Evolutionary conservation across 37 sponge, comb jelly and placozoan species (phyloP).

Genomic region (Haliclona indistincta): DNA sequence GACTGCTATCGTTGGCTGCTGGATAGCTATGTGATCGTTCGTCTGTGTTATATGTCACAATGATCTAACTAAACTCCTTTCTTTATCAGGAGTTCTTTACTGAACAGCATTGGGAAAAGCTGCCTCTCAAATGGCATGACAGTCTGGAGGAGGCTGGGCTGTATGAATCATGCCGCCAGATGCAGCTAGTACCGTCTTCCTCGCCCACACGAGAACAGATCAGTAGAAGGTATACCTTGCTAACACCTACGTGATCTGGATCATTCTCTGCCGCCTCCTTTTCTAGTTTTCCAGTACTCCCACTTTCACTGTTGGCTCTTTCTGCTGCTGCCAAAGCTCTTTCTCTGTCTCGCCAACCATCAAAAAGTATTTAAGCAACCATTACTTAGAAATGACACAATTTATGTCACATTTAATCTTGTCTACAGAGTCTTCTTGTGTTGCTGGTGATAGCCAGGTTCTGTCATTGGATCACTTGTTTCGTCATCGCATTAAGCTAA

Average conservation of each 20-base stretch:
- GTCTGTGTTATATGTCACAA: conserved; percentile 36
- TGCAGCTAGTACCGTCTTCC: conserved; percentile 9
- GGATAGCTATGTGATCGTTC: conserved; percentile 57
- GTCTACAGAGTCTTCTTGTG: no score
- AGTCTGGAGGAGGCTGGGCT: conserved; percentile 11
- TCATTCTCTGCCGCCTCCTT: neutral
- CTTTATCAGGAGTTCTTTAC: conserved; percentile 74
- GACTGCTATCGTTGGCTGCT: conserved; percentile 35
- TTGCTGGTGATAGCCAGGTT: conserved; percentile 5
- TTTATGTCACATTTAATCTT: neutral
- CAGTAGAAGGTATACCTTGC: neutral
- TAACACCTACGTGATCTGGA: neutral
- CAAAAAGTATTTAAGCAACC: neutral
- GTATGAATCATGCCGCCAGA: conserved; percentile 11
- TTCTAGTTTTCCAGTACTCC: neutral
- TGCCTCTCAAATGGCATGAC: conserved; percentile 53
- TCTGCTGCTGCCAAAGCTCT: conserved; percentile 29
- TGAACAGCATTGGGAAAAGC: conserved; percentile 70
- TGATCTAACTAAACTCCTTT: neutral
- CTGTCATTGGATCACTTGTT: conserved; percentile 41
- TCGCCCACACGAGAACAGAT: neutral
- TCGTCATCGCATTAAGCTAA: conserved; percentile 65
- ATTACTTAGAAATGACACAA: neutral
- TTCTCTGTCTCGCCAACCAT: conserved; percentile 12
- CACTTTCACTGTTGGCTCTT: conserved; percentile 75